Conservation (phyloP, 2,797 vertebrate genomes). For the Spondyliosoma cantharus region DNA sequence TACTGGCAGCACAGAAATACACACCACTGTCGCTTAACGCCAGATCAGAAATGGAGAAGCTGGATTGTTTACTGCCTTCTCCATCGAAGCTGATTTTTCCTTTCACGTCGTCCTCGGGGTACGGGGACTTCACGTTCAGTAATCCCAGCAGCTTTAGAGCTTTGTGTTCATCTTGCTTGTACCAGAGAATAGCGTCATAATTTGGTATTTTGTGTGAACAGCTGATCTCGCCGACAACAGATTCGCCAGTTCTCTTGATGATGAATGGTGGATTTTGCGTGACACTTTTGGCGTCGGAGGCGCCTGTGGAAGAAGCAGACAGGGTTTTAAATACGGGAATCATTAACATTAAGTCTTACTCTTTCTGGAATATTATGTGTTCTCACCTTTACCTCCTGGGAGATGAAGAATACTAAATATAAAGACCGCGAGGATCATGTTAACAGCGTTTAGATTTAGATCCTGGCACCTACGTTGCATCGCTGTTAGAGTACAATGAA, state of each 20-base stretch:
- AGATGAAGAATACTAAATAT: slow-evolving; percentile 21
- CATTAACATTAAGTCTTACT: fast-evolving
- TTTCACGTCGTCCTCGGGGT: slow-evolving; percentile 22
- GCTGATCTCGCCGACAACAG: slow-evolving; percentile 18
- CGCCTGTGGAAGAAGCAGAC: slow-evolving; percentile 10
- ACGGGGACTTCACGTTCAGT: fast-evolving
- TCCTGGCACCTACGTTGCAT: background rate
- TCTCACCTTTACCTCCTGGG: slow-evolving; percentile 26
- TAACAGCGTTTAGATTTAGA: background rate
- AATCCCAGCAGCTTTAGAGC: slow-evolving; percentile 48
- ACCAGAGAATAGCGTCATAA: slow-evolving; percentile 57
- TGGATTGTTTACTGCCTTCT: background rate
- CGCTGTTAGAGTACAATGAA: background rate
- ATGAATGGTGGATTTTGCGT: slow-evolving; percentile 42
- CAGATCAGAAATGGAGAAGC: slow-evolving; percentile 42
- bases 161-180: slow-evolving; percentile 51
- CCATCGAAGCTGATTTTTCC: slow-evolving; percentile 51
- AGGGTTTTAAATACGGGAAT: fast-evolving
- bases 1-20: slow-evolving; percentile 67
- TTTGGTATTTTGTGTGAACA: slow-evolving; percentile 43
- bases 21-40: slow-evolving; percentile 43
- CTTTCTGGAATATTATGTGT: background rate
- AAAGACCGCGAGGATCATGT: slow-evolving; percentile 5
- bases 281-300: background rate
- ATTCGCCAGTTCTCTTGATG: slow-evolving; percentile 21